Evolutionary conservation across 1,140 invertebrate genomes (phyloP), one percentile per base, ranked within the genome.

Genomic region (Trichomalopsis sarcophagae): DNA sequence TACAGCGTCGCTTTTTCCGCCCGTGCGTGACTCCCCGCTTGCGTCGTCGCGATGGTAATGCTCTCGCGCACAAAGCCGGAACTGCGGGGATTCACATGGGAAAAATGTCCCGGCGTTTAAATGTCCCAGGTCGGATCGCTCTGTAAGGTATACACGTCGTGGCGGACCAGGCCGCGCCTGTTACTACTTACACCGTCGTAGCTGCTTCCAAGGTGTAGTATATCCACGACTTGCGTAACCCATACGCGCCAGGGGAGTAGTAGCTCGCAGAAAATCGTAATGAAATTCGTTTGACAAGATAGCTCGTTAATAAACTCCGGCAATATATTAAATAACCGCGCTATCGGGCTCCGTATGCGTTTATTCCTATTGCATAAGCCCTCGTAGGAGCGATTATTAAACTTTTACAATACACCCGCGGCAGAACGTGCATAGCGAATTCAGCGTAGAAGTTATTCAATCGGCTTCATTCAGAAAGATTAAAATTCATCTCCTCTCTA

Each of bases 1-100:
- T 84, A 79, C 81, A 84, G n/a, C 55, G 71, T 74, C 69, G 30
- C 14, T 79, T 55, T 55, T 83, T 76, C 74, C 81, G 33, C 13
- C n/a, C 62, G 30, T 79, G 77, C 30, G 27, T 68, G 79, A 62
- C 55, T 62, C 11, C 55, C 55, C 5, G 0, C 33, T 3, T 36
- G 33, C 5, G 33, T 36, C 50, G 50, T 5, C 50, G 50, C 1
- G 13, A 17, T 5, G 6, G 33, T n/a, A 69, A 36, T 36, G 5
- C 33, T 36, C 33, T 68, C 62, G 21, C 10, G 30, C 55, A n/a
- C 23, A 69, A 2, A 69, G n/a, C n/a, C 55, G 66, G 33, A 68
- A 80, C 66, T 36, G 44, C 40, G 78, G 27, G 30, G 50, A 74
- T 69, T 30, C 33, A 23, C 30, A 69, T 13, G 30, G 21, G n/a